A percentile compares a stretch with the other conserved stretches of the same genome.
phyloP scores from a whole-genome alignment of 1,140 invertebrate species.

The Trigoniulus corallinus region DNA sequence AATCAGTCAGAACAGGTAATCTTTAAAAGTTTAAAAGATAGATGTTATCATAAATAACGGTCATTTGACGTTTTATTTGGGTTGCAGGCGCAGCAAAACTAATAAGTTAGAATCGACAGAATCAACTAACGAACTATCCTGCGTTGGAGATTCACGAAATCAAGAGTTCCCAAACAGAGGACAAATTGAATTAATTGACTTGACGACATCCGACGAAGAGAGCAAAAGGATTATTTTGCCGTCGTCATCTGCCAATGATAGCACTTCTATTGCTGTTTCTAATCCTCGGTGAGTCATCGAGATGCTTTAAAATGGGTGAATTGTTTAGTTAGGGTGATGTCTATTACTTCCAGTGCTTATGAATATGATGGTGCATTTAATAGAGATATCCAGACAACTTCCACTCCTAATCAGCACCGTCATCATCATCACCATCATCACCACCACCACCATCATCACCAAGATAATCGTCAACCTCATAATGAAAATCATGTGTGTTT shows the following conservation, averaged over 20 bases:
- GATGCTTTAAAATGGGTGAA: too few relatives aligned
- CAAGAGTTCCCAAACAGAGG: constrained; percentile 14
- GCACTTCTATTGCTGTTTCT: background rate
- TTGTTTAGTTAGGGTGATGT: too few relatives aligned
- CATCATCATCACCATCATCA: constrained; percentile 15
- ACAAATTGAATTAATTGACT: constrained; percentile 41
- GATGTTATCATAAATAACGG: constrained; percentile 5
- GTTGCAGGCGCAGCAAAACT: background rate
- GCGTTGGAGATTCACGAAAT: too few relatives aligned
- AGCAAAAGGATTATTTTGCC: constrained; percentile 20
- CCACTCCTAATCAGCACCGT: constrained; percentile 11
- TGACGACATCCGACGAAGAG: constrained; percentile 46
- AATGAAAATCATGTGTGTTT: too few relatives aligned
- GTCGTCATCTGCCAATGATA: background rate
- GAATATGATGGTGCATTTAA: too few relatives aligned
- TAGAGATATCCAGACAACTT: too few relatives aligned
- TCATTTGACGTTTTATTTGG: background rate
- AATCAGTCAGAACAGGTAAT: too few relatives aligned
- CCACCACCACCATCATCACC: constrained; percentile 14
- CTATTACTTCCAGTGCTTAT: too few relatives aligned
- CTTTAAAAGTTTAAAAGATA: too few relatives aligned
- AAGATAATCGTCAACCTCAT: too few relatives aligned
- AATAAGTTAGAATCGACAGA: too few relatives aligned
- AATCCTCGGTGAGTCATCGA: background rate
- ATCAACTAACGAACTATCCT: too few relatives aligned